Evolutionary conservation across 1,140 invertebrate genomes (phyloP), one percentile per base, ranked within the genome.

Genomic region (Agrilus planipennis): DNA sequence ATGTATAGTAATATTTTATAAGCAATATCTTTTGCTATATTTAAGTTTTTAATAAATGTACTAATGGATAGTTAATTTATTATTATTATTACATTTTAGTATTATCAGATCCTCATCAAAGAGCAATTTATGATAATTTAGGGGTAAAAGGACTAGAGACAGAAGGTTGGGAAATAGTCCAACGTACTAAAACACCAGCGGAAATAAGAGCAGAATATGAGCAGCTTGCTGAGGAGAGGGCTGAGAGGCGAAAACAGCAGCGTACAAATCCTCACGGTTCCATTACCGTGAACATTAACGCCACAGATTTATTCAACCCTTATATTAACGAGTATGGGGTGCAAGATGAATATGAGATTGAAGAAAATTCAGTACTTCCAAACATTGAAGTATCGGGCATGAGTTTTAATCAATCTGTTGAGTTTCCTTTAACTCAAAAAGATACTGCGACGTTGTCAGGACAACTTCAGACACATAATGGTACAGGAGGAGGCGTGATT

Each of bases 171-270:
- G 87, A 92, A 66, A 74, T 96, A 41, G 84, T 92, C 17, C 78
- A 89, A 45, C 67, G 88, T 16, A 89, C 84, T 5, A 84, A 86
- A 67, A 92, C 90, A 4, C 88, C 91, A 7, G 76, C 84, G 47
- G 91, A 95, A 70, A 95, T 97, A 34, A 69, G 89, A 42, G 90
- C 93, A 51, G 91, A 95, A 65, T 94, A 90, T 72, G 89, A 95
- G 64, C 72, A 84, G 51, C 65, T 91, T 16, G 77, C 81, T 6
- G 59, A 68, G 47, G 83, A 88, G 55, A 64, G 77, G 51, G 89
- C 92, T 50, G 89, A 95, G 57, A 71, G 84, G 46, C 71, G 77
- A 32, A 65, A 95, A 14, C 79, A 90, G 47, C 82, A 88, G 52
- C 72, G 81, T 42, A 93, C 91, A 1, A 93, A 95, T 69, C 91